Base-by-base conservation (phyloP, 2,113 vertebrate genomes). In the Chaetorhynchus papuensis region DNA sequence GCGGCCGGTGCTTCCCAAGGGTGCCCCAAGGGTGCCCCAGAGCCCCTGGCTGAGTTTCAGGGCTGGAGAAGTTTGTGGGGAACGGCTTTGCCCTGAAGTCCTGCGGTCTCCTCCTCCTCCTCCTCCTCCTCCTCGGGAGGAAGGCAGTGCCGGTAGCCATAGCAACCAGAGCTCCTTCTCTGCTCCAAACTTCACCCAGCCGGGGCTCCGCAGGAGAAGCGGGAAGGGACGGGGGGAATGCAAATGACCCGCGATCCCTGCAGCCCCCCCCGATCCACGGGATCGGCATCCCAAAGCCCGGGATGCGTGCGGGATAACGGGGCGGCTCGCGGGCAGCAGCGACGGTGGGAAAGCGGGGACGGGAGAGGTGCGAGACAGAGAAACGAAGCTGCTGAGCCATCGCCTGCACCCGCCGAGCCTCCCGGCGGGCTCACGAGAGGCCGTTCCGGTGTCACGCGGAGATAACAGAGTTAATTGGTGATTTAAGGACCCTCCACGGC, bases 101-200 rank as follows among this genome's bases (percentile, higher is more conserved):
- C 77, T 15, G 56, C 0, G 1, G 37, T 74, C 68, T 90, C 49
- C 71, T 89, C 83, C 76, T 85, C 87, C 63, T 88, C 56, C n/a
- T 59, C 75, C 77, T n/a, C 39, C 39, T 72, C 75, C 83, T 92
- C 85, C 64, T 83, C 0, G 15, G 83, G 77, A 95, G 77, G 91
- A 96, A 93, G 90, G 87, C 92, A 80, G 85, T 1, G 15, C 83
- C 15, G n/a, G 94, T 95, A 86, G 72, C 92, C 63, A 96, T 92
- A 26, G 96, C 92, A 94, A 95, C 92, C 90, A 30, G 54, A 37
- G n/a, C 94, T 90, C 77, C 77, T 82, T 80, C 7, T 2, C 90
- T 53, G 75, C 84, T 80, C 79, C 83, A 52, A 95, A 93, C 66
- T 90, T 91, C 18, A 1, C 69, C 80, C 72, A 79, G 90, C 39